Conservation (phyloP, 2,888 invertebrate species). For the Mellilla xanthometata region DNA sequence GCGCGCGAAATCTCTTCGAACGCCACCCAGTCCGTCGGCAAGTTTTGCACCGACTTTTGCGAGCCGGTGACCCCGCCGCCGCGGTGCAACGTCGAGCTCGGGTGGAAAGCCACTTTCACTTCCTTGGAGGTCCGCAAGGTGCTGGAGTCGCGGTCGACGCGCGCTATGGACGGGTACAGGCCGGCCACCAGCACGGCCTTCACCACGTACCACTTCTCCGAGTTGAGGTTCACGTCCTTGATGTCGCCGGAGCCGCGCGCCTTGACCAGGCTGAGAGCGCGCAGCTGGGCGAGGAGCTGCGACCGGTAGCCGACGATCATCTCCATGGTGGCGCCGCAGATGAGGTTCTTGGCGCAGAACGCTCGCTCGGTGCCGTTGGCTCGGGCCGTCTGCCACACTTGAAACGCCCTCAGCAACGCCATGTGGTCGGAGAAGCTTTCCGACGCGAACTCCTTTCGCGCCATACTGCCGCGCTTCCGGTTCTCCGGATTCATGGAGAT, state of each 20-base stretch:
- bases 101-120: constrained; percentile 76
- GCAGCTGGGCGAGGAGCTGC: constrained; percentile 91
- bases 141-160: constrained; percentile 85
- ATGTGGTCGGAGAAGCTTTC: constrained; percentile 95
- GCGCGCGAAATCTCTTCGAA: constrained; percentile 93
- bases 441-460: constrained; percentile 87
- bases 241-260: constrained; percentile 72
- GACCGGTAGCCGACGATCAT: constrained; percentile 93
- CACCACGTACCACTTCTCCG: constrained; percentile 94
- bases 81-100: constrained; percentile 85
- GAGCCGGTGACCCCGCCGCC: constrained; percentile 71
- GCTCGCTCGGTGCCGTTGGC: constrained; percentile 84
- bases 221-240: constrained; percentile 89
- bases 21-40: constrained; percentile 92
- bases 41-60: constrained; percentile 54
- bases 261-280: constrained; percentile 88
- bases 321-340: constrained; percentile 93
- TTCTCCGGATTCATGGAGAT: constrained; percentile 88
- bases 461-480: constrained; percentile 83
- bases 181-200: constrained; percentile 95
- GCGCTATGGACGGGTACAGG: constrained; percentile 93
- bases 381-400: constrained; percentile 85
- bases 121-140: constrained; percentile 85
- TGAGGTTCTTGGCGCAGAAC: constrained; percentile 89
- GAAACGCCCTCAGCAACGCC: constrained; percentile 91